Evolutionary conservation across 2,113 vertebrate species (phyloP).

Genomic region (Pteropus alecto): DNA sequence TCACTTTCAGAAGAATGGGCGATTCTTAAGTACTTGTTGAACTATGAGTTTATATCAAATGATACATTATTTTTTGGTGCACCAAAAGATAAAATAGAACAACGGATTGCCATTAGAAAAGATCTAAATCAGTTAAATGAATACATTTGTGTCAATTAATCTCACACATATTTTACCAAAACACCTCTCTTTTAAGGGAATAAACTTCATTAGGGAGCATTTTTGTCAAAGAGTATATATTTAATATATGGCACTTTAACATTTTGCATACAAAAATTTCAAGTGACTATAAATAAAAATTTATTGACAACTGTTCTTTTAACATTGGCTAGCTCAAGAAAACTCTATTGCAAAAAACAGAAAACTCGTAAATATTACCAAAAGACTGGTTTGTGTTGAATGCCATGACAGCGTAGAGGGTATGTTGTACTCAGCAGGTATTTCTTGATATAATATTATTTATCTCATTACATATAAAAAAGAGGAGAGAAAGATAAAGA

Average conservation of each 20-base stretch:
- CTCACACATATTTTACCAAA: conserved; percentile 40
- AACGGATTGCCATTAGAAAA: conserved; percentile 41
- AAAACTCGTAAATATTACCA: not conserved
- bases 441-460: not conserved
- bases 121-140: conserved; percentile 34
- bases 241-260: not conserved
- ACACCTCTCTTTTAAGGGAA: conserved; percentile 26
- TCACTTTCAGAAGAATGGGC: not conserved
- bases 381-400: not conserved
- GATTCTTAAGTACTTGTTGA: not conserved
- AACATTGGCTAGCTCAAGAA: not conserved
- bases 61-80: not conserved
- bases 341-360: not conserved
- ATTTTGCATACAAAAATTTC: not conserved
- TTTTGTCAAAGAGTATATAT: not conserved
- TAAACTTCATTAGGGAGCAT: not conserved
- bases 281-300: not conserved
- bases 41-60: conserved; percentile 17
- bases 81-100: conserved; percentile 12
- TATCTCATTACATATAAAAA: not conserved
- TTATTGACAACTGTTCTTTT: not conserved
- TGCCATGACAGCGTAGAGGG: not conserved
- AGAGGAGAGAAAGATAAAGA: not conserved
- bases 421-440: not conserved
- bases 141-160: conserved; percentile 63